Percentiles rank a stretch among this genome's conserved stretches.
Conservation (phyloP, 2,113 vertebrate species). For the Porphyrio hochstetteri region DNA sequence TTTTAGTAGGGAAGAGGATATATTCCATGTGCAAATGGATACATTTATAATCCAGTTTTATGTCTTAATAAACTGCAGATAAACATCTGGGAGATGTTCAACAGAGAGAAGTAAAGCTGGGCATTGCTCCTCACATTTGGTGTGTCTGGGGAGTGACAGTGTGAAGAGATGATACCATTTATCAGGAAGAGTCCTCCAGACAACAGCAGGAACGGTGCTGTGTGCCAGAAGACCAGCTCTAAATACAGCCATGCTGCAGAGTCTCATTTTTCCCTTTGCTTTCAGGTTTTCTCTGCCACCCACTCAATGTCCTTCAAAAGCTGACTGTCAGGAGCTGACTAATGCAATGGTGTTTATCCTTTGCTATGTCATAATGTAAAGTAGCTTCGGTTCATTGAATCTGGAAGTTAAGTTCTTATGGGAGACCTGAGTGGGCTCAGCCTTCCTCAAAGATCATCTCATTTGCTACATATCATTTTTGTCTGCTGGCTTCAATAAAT, state of each 20-base stretch:
- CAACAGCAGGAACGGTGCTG: neutral
- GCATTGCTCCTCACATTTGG: neutral
- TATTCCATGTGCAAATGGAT: neutral
- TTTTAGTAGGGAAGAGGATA: neutral
- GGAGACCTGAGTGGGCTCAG: neutral
- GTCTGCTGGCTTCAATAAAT: neutral
- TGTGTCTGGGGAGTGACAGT: neutral
- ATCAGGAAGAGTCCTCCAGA: neutral
- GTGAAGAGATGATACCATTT: neutral
- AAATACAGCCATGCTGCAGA: neutral
- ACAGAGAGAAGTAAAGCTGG: neutral
- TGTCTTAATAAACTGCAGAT: neutral
- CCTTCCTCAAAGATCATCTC: neutral
- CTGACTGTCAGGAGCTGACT: neutral
- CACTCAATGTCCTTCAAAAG: constrained; percentile 40
- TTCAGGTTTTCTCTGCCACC: constrained; percentile 28
- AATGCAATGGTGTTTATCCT: constrained; percentile 29
- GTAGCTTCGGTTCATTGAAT: neutral
- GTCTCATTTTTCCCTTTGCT: neutral
- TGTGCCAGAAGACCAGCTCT: neutral
- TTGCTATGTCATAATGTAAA: neutral
- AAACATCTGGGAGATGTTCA: neutral
- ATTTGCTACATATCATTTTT: neutral
- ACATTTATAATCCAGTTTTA: neutral
- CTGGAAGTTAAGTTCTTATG: neutral